Evolutionary conservation across 23 tunicate genomes (phyloP).

Genomic region (Styela clava): DNA sequence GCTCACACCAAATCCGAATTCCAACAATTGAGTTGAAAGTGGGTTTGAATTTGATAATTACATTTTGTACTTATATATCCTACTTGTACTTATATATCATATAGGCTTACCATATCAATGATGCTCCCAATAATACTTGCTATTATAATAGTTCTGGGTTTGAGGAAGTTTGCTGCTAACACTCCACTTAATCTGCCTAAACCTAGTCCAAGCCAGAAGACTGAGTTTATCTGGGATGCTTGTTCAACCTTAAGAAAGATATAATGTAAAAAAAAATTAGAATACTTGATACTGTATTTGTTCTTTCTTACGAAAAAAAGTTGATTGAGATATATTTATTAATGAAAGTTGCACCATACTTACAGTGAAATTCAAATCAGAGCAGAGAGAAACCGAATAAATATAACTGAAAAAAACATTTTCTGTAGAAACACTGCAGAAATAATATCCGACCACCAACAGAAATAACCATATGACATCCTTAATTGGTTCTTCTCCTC

Average conservation of each 20-base stretch:
- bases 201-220: slow-evolving; percentile 93
- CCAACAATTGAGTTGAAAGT: too few relatives aligned
- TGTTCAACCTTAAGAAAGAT: slow-evolving; percentile 47
- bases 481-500: slow-evolving; percentile 39
- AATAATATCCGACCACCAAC: slow-evolving; percentile 30
- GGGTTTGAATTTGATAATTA: too few relatives aligned
- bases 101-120: slow-evolving; percentile 42
- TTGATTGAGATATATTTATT: too few relatives aligned
- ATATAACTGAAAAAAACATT: slow-evolving; percentile 30
- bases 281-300: too few relatives aligned
- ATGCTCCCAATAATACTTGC: slow-evolving; percentile 54
- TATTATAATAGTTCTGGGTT: slow-evolving; percentile 70
- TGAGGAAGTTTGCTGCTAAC: slow-evolving; percentile 45
- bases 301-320: too few relatives aligned
- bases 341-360: too few relatives aligned
- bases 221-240: slow-evolving; percentile 72
- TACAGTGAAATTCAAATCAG: slow-evolving; percentile 34
- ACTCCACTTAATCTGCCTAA: slow-evolving; percentile 91
- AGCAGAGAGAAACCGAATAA: slow-evolving; percentile 36
- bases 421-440: slow-evolving; percentile 33
- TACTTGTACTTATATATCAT: not conserved
- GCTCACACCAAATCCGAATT: too few relatives aligned
- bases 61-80: too few relatives aligned
- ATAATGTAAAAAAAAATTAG: too few relatives aligned
- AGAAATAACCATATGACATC: slow-evolving; percentile 32